Evolutionary conservation across 2,113 vertebrate species (phyloP), one percentile per base, ranked within the genome.

Genomic region (Epinephelus lanceolatus): DNA sequence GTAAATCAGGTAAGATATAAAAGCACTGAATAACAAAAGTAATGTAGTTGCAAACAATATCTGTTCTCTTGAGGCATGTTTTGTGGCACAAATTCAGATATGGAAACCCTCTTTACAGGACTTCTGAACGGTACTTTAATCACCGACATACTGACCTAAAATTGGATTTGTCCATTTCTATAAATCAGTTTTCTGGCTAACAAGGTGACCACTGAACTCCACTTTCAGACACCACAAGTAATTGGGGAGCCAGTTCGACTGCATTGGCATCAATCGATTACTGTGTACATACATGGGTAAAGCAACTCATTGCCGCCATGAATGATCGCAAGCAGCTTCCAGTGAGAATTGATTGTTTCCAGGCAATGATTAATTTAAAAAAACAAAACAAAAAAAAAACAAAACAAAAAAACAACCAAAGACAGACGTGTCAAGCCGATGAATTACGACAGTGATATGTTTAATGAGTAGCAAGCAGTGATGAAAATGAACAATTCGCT

Each of bases 261-360:
- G 57, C 51, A 79, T 66, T 19, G 79, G 14, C 71, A 52, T 37
- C 49, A 67, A 49, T 30, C 1, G 53, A 80, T 69, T 59, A 55
- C 77, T 47, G 27, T 78, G 65, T 71, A 76, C 42, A 79, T 76
- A 76, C 52, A 78, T 63, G 53, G 27, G 14, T 52, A 84, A 60
- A 79, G 53, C 65, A 62, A 72, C 45, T 80, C 65, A 60, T 59
- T 85, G 71, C 62, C 14, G 5, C 33, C 23, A 33, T 83, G 77
- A 90, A 86, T 86, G 82, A 91, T 90, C 78, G 70, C 77, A 37
- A 81, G 33, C 21, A 30, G 84, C 84, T 37, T 37, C 76, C 45
- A 84, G 80, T 61, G 15, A 84, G 13, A 75, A 91, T 78, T 77
- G 88, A 90, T 88, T 80, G 86, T 83, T 89, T 79, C 57, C 75